Evolutionary conservation across 53 echinoderm and acorn worm species (phyloP).

Genomic region (Crossaster papposus): DNA sequence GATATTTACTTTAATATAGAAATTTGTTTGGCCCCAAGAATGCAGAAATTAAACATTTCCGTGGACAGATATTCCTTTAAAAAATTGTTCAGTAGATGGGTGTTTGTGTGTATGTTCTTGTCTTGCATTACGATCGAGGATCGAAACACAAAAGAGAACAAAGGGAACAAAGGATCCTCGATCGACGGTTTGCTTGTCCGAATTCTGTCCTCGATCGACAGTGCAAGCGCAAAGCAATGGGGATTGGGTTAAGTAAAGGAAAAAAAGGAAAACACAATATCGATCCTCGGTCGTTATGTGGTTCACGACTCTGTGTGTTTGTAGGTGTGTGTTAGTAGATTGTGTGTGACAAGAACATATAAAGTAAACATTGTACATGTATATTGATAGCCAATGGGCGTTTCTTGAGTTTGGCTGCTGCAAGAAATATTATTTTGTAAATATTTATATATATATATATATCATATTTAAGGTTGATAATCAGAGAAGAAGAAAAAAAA

Average conservation of each 20-base stretch:
- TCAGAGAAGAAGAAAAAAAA: no score
- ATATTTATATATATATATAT: constrained; percentile 51
- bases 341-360: constrained; percentile 45
- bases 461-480: constrained; percentile 62
- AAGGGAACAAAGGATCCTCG: no score
- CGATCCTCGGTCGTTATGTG: no score
- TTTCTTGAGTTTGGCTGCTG: constrained; percentile 21
- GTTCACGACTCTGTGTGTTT: constrained; percentile 4
- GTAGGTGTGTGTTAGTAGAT: constrained; percentile 43
- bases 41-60: constrained; percentile 1
- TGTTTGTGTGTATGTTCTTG: no score
- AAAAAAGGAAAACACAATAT: no score
- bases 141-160: no score
- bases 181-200: no score
- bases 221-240: no score
- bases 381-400: background rate
- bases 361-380: constrained; percentile 48
- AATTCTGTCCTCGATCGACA: no score
- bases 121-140: no score
- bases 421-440: constrained; percentile 50
- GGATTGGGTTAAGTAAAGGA: no score
- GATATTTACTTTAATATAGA: background rate
- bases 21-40: background rate
- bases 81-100: background rate
- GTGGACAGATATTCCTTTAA: constrained; percentile 27